Conservation (phyloP, 2,888 invertebrate genomes). For the Muscina levida region DNA sequence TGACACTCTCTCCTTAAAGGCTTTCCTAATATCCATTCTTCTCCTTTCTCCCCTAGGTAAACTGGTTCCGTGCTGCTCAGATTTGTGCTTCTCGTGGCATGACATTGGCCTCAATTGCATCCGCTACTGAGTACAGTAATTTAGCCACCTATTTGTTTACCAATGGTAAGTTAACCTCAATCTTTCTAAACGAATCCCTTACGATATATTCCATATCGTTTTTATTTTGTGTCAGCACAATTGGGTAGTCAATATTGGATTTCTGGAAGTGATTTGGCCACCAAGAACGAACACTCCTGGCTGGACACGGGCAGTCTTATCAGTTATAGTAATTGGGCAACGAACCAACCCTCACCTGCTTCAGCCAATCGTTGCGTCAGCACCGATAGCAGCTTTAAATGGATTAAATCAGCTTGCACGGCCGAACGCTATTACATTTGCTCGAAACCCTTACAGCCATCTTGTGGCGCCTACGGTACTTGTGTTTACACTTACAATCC, state of each 20-base stretch:
- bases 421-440: constrained; percentile 34
- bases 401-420: not conserved
- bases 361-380: constrained; percentile 40
- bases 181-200: not conserved
- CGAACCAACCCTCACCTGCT: constrained; percentile 14
- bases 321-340: constrained; percentile 38
- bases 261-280: constrained; percentile 45
- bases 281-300: constrained; percentile 30
- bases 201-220: not conserved
- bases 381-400: constrained; percentile 21
- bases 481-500: constrained; percentile 50
- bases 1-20: too few relatives aligned
- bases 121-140: constrained; percentile 46
- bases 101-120: constrained; percentile 64
- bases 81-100: constrained; percentile 63
- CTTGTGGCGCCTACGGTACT: constrained; percentile 45
- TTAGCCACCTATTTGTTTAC: constrained; percentile 43
- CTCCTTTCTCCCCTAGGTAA: constrained; percentile 47
- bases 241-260: constrained; percentile 37
- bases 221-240: not conserved
- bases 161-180: constrained; percentile 47
- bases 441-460: constrained; percentile 38
- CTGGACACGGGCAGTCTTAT: constrained; percentile 29
- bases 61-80: constrained; percentile 67
- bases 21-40: too few relatives aligned